Conservation (phyloP, 2,888 invertebrate species). For the Aphidoletes aphidimyza region DNA sequence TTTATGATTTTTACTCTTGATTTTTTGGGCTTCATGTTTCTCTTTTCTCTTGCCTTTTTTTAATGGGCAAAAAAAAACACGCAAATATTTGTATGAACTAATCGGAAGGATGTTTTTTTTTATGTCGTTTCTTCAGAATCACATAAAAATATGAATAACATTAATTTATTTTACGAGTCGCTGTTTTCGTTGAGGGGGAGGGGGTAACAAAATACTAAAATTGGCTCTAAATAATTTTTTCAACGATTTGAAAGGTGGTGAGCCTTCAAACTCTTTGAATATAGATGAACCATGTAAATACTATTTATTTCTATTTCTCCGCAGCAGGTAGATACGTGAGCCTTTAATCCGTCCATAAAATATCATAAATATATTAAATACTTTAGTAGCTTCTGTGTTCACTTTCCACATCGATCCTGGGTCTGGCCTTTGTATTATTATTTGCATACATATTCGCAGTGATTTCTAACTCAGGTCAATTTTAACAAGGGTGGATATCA, state of each 20-base stretch:
- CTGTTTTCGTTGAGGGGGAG: too few relatives aligned
- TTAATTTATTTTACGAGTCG: constrained; percentile 4
- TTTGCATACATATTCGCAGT: neutral
- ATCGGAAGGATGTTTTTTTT: constrained; percentile 7
- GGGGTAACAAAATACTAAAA: too few relatives aligned
- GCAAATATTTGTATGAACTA: neutral
- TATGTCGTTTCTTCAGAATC: neutral
- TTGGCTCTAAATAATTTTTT: too few relatives aligned
- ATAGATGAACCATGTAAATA: neutral
- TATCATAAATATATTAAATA: constrained; percentile 16
- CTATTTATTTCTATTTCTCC: neutral
- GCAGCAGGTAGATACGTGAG: too few relatives aligned
- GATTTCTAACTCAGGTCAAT: neutral
- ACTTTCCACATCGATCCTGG: neutral
- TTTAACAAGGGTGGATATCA: neutral
- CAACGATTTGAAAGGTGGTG: too few relatives aligned
- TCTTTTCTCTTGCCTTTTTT: neutral
- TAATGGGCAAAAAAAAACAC: neutral
- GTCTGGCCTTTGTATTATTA: neutral
- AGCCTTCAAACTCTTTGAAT: neutral
- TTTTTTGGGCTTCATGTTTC: neutral
- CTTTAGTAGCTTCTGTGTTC: constrained; percentile 7
- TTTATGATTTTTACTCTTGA: constrained; percentile 42
- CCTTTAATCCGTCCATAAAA: neutral
- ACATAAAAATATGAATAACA: neutral